Evolutionary conservation across 2,888 invertebrate genomes (phyloP).

Genomic region (Crepidodera aurea): DNA sequence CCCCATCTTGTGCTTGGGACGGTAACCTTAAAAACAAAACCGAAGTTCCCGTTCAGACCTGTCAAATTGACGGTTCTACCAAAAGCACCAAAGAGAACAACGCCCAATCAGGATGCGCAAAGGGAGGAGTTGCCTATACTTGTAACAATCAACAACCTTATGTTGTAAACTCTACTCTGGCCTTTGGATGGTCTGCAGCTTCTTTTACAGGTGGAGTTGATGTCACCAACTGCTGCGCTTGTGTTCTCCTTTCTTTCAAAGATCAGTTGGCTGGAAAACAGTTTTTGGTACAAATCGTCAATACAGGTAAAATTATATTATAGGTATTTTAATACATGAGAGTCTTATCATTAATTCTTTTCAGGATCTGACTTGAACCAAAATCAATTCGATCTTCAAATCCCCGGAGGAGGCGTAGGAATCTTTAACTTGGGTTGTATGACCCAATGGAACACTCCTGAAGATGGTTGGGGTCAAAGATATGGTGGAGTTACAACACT

Average conservation of each 20-base stretch:
- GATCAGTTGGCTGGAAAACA: slow-evolving; percentile 35
- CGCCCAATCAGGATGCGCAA: slow-evolving; percentile 20
- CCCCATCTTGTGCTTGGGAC: slow-evolving; percentile 33
- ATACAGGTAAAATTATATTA: slow-evolving; percentile 32
- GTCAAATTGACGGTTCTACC: slow-evolving; percentile 18
- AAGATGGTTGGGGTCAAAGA: slow-evolving; percentile 35
- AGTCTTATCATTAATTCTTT: background rate
- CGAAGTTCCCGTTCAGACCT: slow-evolving; percentile 21
- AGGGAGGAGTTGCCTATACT: slow-evolving; percentile 18
- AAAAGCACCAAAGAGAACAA: slow-evolving; percentile 11
- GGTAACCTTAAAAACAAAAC: slow-evolving; percentile 8
- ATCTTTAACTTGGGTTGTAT: slow-evolving; percentile 35
- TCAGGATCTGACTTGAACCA: slow-evolving; percentile 24
- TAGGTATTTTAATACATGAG: background rate
- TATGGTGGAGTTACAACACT: slow-evolving; percentile 31
- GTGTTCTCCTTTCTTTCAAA: slow-evolving; percentile 35
- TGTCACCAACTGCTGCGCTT: slow-evolving; percentile 35
- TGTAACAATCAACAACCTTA: slow-evolving; percentile 38
- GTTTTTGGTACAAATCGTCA: slow-evolving; percentile 38
- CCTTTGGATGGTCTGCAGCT: slow-evolving; percentile 39
- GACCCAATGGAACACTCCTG: slow-evolving; percentile 35
- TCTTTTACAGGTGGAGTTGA: slow-evolving; percentile 40
- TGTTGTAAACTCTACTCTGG: slow-evolving; percentile 36
- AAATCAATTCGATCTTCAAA: slow-evolving; percentile 41
- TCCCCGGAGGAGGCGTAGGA: slow-evolving; percentile 41